A percentile compares a stretch with the other conserved stretches of the same genome.
These are phyloP conservation scores for Aleadryas rufinucha DNA, from an alignment of 2,113 vertebrate genomes.

Conservation along the genomic window DNA sequence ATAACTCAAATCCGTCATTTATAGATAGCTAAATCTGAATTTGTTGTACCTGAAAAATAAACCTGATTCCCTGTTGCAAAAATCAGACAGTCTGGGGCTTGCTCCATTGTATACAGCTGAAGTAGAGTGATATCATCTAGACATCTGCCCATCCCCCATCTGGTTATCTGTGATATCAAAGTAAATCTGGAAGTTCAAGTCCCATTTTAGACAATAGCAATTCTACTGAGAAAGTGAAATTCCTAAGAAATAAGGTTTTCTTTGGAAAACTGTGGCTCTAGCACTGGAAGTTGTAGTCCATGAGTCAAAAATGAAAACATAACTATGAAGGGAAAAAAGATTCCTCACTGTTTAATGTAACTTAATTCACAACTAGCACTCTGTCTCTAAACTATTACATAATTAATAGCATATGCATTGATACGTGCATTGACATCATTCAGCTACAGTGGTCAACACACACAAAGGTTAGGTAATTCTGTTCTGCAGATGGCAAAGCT, in stretches of 20 bases:
- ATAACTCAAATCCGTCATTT: background rate
- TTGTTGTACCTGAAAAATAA: background rate
- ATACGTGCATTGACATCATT: background rate
- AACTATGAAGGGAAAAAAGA: background rate
- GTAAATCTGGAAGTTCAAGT: background rate
- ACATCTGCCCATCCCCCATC: background rate
- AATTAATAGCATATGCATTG: background rate
- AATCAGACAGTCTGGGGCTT: background rate
- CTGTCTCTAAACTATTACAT: background rate
- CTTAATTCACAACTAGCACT: background rate
- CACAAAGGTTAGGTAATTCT: background rate
- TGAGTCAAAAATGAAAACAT: background rate
- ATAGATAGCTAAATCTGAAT: background rate
- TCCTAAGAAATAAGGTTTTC: background rate
- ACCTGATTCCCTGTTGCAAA: background rate
- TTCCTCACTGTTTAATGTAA: background rate
- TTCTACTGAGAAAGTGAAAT: background rate
- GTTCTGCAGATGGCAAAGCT: background rate
- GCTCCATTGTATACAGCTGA: background rate
- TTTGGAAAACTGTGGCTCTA: background rate
- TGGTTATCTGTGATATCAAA: background rate
- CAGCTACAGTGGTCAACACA: background rate
- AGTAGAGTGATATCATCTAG: background rate
- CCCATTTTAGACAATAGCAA: background rate
- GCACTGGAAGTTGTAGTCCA: background rate